Evolutionary conservation across 2,888 invertebrate genomes (phyloP).

Genomic region (Serrognathus titanus): DNA sequence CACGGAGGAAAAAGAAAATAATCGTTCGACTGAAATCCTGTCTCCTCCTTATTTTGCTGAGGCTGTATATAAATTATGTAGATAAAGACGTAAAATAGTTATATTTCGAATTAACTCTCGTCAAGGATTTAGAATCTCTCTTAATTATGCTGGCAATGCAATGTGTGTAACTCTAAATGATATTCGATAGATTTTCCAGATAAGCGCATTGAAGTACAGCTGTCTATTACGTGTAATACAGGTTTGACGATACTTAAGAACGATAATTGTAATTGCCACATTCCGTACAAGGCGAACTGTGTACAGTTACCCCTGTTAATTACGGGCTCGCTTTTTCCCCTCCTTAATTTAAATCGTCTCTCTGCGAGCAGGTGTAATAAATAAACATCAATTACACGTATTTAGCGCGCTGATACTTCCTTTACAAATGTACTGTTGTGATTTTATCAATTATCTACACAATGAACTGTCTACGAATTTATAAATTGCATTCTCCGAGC

Average conservation of each 20-base stretch:
- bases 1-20: too few species aligned
- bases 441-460: conserved; percentile 20
- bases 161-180: background rate
- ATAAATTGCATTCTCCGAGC: conserved; percentile 16
- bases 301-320: conserved; percentile 14
- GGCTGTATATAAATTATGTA: too few species aligned
- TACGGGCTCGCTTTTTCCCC: background rate
- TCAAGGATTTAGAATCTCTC: too few species aligned
- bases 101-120: too few species aligned
- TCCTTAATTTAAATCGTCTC: background rate
- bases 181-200: conserved; percentile 6
- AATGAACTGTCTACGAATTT: conserved; percentile 19
- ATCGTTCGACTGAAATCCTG: too few species aligned
- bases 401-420: conserved; percentile 17
- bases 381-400: conserved; percentile 14
- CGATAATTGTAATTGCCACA: conserved; percentile 17
- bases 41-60: too few species aligned
- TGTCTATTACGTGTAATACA: conserved; percentile 7
- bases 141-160: too few species aligned
- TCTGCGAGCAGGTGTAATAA: conserved; percentile 13
- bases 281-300: conserved; percentile 14
- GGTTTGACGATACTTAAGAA: conserved; percentile 10
- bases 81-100: too few species aligned
- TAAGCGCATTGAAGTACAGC: background rate
- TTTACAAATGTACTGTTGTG: conserved; percentile 16